Conservation (phyloP, 2,888 invertebrate genomes). For the Trissolcus brochymenae region DNA sequence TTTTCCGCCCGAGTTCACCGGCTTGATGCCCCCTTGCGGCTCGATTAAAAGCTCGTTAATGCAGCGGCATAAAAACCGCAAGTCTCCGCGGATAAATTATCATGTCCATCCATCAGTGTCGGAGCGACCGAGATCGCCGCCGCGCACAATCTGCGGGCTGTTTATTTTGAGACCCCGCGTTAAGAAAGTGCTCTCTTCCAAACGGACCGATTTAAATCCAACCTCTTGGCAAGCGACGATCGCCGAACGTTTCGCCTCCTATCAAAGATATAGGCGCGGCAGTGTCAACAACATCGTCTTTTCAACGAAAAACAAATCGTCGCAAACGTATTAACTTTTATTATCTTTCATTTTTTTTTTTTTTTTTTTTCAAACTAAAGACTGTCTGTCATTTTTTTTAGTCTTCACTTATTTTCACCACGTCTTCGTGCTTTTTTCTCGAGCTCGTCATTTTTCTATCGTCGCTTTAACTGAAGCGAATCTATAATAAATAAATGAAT, state of each 20-base stretch:
- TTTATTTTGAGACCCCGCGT: constrained; percentile 48
- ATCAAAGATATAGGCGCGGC: constrained; percentile 12
- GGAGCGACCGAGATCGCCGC: constrained; percentile 11
- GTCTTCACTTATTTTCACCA: too few species aligned
- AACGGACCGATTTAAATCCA: constrained; percentile 54
- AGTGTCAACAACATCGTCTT: constrained; percentile 39
- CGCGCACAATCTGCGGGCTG: constrained; percentile 47
- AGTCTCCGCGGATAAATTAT: constrained; percentile 20
- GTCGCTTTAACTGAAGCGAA: constrained; percentile 60
- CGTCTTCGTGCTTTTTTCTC: too few species aligned
- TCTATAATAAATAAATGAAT: constrained; percentile 71
- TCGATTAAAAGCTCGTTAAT: constrained; percentile 35
- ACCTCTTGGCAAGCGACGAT: constrained; percentile 48
- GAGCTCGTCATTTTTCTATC: too few species aligned
- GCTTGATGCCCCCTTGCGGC: neutral
- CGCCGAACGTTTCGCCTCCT: constrained; percentile 15
- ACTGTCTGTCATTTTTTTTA: too few species aligned
- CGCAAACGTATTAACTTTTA: too few species aligned
- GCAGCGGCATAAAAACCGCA: constrained; percentile 13
- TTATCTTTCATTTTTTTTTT: too few species aligned
- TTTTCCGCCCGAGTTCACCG: constrained; percentile 11
- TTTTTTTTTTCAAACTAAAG: too few species aligned
- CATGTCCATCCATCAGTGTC: constrained; percentile 42
- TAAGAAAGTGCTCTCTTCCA: constrained; percentile 48
- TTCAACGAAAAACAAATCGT: constrained; percentile 27